A percentile compares a stretch with the other conserved stretches of the same genome.
These are phyloP conservation scores for Schizaphis graminum DNA, from an alignment of 2,888 invertebrate species.

Conservation along the genomic window DNA sequence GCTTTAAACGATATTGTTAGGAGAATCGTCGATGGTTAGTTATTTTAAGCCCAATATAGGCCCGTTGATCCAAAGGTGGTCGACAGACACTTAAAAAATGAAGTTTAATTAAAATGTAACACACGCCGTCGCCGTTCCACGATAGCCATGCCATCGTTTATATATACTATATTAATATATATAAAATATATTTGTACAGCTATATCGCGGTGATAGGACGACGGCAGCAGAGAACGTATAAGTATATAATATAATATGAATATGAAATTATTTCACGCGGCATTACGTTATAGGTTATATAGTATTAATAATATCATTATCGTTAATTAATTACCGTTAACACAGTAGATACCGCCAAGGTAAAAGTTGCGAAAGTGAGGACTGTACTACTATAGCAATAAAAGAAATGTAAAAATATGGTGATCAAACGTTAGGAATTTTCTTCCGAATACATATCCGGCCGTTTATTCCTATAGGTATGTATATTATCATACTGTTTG, in stretches of 20 bases:
- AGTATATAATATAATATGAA: not conserved
- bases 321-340: not conserved
- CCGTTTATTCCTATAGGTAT: not conserved
- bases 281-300: not conserved
- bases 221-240: not conserved
- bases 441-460: not conserved
- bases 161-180: constrained; percentile 24
- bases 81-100: not conserved
- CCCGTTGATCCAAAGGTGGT: not conserved
- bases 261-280: not conserved
- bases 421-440: not conserved
- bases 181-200: constrained; percentile 61
- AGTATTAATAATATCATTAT: not conserved
- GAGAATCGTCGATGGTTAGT: not conserved
- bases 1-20: not conserved
- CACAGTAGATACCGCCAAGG: not conserved
- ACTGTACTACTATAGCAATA: not conserved
- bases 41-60: not conserved
- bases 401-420: not conserved
- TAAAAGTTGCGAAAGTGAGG: not conserved
- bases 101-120: not conserved
- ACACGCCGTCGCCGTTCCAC: constrained; percentile 37
- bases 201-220: not conserved
- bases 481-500: not conserved
- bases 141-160: constrained; percentile 59